Base-by-base conservation (phyloP, 2,888 invertebrate genomes). In the Leptopilina drosophilae region DNA sequence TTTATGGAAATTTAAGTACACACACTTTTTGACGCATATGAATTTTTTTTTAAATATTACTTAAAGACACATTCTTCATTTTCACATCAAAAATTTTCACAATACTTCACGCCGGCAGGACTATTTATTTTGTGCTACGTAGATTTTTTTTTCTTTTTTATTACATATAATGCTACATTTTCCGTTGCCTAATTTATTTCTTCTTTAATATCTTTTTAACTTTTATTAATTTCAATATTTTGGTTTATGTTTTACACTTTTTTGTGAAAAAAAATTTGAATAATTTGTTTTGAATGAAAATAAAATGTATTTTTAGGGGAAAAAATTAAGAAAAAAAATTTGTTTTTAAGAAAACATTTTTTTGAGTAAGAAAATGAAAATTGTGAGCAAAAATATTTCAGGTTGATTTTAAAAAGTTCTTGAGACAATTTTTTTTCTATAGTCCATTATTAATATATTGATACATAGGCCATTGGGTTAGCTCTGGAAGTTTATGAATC, bases 1-100 rank as follows among this genome's bases (percentile, higher is more conserved):
- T 53, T 77, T 82, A 81, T 80, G 77, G 69, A 77, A 69, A 81
- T 76, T 85, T 83, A 86, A 86, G 84, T 86, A 86, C 84, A 84
- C 82, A 76, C 75, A 77, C 67, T 33, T 80, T 49, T 49, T 49
- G 83, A 87, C 82, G 73, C 77, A 86, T 83, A 84, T 56, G 40
- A 73, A 73, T 9, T n/a, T 73, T 56, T 73, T 56, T 73, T 73
- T 33, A 9, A 20, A 62, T 8, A 9, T 9, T 49, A 46, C 9
- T 46, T 46, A 49, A 67, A 67, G 46, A 67, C 49, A 20, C 67
- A 67, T 67, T 15, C 66, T 42, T 53, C 26, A 14, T 69, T 40
- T 33, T 33, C 56, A 6, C 56, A 12, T 20, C 7, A 62, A 49
- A 67, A 49, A 7, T 15, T 6, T 7, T 53, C 53, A 53, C 20